Evolutionary conservation across 2,113 vertebrate species (phyloP), one percentile per base, ranked within the genome.

Genomic region (Phalacrocorax brasilianus): DNA sequence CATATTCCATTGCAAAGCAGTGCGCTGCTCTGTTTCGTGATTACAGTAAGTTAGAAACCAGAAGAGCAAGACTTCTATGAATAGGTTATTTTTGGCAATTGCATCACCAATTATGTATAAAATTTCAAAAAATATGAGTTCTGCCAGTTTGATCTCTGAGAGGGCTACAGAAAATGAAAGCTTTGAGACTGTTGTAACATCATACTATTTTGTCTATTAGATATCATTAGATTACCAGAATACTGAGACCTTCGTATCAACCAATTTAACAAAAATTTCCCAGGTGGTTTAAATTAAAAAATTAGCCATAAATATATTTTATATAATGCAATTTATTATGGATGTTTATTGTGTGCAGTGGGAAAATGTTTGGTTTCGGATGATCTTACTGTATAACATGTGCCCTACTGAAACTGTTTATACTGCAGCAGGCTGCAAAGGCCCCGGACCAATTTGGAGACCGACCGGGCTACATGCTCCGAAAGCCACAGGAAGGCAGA

Each of bases 61-160:
- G 95, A 97, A 97, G 90, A 97, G 90, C 79, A 86, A 97, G 90
- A 86, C 89, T 97, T 97, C 83, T 97, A 93, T 95, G 97, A 97
- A 97, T 95, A 94, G 95, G 93, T 96, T 98, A 98, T 97, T 96
- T 97, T 97, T 98, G 98, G 97, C 97, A 97, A 96, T 96, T 93
- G 88, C 97, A 88, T 97, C 97, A 96, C 96, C 95, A 94, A 97
- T 98, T 98, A 97, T 97, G 97, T 96, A 97, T 97, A 97, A 96
- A 96, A 97, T 97, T 97, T 97, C 94, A 97, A 96, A 95, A 97
- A 98, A 96, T 97, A 95, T 98, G 97, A 96, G 91, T 94, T 94
- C 89, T 96, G 88, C 80, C 89, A 94, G 88, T 96, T 97, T 95
- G 89, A 97, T 97, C 94, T 97, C 78, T 77, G 81, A 96, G 95